Evolutionary conservation across 2,888 invertebrate genomes (phyloP), one percentile per base, ranked within the genome.

Genomic region (Latrodectus hesperus): DNA sequence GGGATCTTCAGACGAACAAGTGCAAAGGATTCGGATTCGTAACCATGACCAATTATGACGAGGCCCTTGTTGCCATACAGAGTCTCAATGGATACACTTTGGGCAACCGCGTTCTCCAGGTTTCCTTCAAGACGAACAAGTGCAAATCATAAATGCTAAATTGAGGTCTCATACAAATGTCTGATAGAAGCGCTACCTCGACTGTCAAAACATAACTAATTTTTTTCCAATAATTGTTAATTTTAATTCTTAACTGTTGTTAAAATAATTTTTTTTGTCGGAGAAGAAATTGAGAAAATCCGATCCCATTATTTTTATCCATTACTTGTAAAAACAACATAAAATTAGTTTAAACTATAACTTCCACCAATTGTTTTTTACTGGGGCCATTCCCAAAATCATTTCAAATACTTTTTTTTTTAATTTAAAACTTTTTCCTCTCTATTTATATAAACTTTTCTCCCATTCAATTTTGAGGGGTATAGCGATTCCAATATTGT

Each of bases 11-110:
- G 92, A 98, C 98, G 90, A 97, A 97, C 94, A 98, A 98, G 93
- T 98, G 98, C 94, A 98, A 98, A 94, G 99, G 99, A 90, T 99
- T 98, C 93, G 99, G 98, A 90, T 98, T 98, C 93, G 98, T 99
- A 91, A 98, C 98, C 90, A 99, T 99, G 98, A 98, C 98, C 92
- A 98, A 98, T 93, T 98, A 99, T 92, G 98, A 98, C 92, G 98
- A 99, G 93, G 97, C 98, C 87, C 95, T 98, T 90, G 96, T 97
- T 91, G 98, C 99, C 91, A 98, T 98, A 92, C 97, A 98, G 93
- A 97, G 97, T 90, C 94, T 99, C 92, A 98, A 99, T 93, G 98
- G 98, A 91, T 98, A 98, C 94, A 96, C 97, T 91, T 94, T 99
- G 92, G 97, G 97, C 92, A 98, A 97, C 93, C 95, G 98, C 91